Evolutionary conservation across 2,113 vertebrate genomes (phyloP).

Genomic region (Fukomys damarensis): DNA sequence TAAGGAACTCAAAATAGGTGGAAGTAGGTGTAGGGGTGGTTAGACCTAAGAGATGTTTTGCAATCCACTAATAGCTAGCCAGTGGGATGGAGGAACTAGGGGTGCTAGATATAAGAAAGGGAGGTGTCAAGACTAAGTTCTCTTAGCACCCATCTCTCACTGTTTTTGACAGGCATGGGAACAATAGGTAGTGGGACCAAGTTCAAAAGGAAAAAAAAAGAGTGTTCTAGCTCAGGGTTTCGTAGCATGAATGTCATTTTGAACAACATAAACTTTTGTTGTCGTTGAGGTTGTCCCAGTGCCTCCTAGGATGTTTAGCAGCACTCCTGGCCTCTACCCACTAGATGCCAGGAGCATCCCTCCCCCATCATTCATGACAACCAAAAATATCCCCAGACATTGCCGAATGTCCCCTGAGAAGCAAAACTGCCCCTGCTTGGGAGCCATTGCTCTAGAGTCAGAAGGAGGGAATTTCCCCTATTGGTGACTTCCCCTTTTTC

Average conservation of each 20-base stretch:
- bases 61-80: not conserved
- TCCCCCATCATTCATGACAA: not conserved
- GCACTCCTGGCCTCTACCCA: not conserved
- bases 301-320: not conserved
- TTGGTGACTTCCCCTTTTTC: conserved; percentile 40
- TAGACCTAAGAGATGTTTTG: not conserved
- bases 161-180: not conserved
- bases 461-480: conserved; percentile 64
- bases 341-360: not conserved
- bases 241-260: not conserved
- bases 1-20: not conserved
- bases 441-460: conserved; percentile 25
- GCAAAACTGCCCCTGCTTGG: not conserved
- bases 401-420: not conserved
- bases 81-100: not conserved
- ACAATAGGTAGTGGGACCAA: not conserved
- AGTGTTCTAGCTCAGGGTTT: not conserved
- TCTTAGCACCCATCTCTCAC: not conserved
- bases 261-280: not conserved
- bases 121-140: not conserved
- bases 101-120: not conserved
- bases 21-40: not conserved
- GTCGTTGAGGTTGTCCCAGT: not conserved
- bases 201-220: conserved; percentile 17
- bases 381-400: not conserved